phyloP scores from a whole-genome alignment of 2,888 invertebrate species.

The Mimumesa dahlbomi region DNA sequence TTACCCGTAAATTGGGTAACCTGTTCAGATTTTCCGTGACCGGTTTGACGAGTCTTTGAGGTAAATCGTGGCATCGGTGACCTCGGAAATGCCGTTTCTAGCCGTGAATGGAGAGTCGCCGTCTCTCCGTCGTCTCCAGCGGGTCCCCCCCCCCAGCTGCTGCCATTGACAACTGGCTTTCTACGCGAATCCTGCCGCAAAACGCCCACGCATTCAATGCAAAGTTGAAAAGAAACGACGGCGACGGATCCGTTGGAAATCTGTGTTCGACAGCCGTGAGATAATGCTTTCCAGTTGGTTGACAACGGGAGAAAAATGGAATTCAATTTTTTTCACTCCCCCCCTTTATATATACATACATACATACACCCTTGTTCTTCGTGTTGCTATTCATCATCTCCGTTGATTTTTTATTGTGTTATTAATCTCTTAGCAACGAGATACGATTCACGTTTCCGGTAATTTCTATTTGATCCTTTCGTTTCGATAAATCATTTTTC shows the following conservation, averaged over 20 bases:
- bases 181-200: constrained; percentile 1
- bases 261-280: too few species aligned
- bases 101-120: constrained; percentile 52
- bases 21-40: constrained; percentile 64
- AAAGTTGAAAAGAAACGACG: constrained; percentile 7
- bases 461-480: too few species aligned
- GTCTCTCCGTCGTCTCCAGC: constrained; percentile 14
- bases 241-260: not conserved
- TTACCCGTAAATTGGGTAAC: constrained; percentile 65
- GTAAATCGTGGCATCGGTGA: constrained; percentile 67
- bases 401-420: too few species aligned
- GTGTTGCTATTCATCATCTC: too few species aligned
- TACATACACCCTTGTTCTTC: too few species aligned
- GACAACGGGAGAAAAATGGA: too few species aligned
- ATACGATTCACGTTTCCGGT: too few species aligned
- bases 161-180: constrained; percentile 29
- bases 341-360: too few species aligned
- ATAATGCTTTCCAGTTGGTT: too few species aligned
- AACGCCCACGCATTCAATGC: constrained; percentile 4
- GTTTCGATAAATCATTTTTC: too few species aligned
- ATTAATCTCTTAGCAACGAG: too few species aligned
- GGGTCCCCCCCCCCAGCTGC: not conserved
- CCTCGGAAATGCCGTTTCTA: constrained; percentile 55
- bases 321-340: too few species aligned
- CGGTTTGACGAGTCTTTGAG: constrained; percentile 69